phyloP scores from a whole-genome alignment of 1,140 invertebrate genomes.

The Dolichoris vasculosae region DNA sequence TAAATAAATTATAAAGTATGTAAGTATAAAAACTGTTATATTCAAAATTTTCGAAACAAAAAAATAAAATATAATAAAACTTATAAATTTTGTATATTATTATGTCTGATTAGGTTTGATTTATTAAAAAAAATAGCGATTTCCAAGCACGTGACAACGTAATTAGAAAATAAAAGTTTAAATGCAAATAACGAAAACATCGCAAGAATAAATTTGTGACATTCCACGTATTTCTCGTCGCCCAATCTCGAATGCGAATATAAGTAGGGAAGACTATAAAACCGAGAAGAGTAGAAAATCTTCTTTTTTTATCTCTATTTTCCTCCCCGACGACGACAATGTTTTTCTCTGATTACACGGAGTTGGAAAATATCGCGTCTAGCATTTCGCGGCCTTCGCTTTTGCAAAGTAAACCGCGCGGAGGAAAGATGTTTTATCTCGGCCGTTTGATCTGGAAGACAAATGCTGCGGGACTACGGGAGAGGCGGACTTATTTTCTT shows the following conservation, averaged over 20 bases:
- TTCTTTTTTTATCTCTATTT: not conserved
- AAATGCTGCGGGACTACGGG: not conserved
- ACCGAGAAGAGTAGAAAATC: not conserved
- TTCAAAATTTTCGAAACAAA: no score
- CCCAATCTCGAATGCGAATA: constrained; percentile 22
- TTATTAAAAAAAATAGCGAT: no score
- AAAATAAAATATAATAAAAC: no score
- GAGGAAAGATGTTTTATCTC: constrained; percentile 34
- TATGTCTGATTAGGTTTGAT: no score
- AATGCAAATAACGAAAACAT: not conserved
- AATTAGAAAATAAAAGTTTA: not conserved
- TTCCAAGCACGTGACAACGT: no score
- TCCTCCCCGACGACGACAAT: constrained; percentile 20
- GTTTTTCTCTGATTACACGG: constrained; percentile 47
- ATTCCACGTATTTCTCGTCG: not conserved
- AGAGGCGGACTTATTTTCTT: constrained; percentile 37
- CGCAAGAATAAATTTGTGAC: not conserved
- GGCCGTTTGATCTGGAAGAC: constrained; percentile 39
- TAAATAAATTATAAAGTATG: no score
- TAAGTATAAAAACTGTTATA: no score
- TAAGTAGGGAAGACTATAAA: constrained; percentile 6
- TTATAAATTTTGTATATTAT: no score
- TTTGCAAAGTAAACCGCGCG: constrained; percentile 28
- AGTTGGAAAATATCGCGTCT: constrained; percentile 32
- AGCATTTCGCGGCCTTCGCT: not conserved